Conservation (phyloP, 2,113 vertebrate species). For the Corynorhinus townsendii region DNA sequence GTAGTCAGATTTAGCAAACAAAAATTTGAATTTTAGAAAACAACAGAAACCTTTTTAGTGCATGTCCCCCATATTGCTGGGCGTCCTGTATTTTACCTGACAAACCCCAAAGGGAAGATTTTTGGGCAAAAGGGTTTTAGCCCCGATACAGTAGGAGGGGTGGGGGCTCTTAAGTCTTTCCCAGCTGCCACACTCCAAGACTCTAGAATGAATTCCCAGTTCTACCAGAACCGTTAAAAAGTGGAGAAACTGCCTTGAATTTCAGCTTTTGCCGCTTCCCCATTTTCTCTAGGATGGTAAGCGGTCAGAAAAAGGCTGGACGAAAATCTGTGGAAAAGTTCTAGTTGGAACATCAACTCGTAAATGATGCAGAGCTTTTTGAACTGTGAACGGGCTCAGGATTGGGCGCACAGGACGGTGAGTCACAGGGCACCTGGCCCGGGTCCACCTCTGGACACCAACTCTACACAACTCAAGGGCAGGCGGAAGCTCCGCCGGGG, state of each 20-base stretch:
- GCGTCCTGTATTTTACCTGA: background rate
- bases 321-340: background rate
- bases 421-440: background rate
- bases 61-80: background rate
- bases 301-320: background rate
- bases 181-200: background rate
- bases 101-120: background rate
- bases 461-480: background rate
- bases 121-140: background rate
- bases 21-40: background rate
- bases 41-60: background rate
- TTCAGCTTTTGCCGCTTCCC: background rate
- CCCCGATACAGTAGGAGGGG: background rate
- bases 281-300: background rate
- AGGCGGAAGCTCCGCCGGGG: accelerated
- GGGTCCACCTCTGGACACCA: background rate
- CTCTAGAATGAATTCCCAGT: background rate
- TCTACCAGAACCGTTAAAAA: background rate
- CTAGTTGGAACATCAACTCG: background rate
- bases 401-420: background rate
- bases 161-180: background rate
- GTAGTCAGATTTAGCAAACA: background rate
- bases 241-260: background rate
- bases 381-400: background rate
- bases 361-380: background rate